Evolutionary conservation across 2,113 vertebrate species (phyloP), one percentile per base, ranked within the genome.

Genomic region (Xyrauchen texanus): DNA sequence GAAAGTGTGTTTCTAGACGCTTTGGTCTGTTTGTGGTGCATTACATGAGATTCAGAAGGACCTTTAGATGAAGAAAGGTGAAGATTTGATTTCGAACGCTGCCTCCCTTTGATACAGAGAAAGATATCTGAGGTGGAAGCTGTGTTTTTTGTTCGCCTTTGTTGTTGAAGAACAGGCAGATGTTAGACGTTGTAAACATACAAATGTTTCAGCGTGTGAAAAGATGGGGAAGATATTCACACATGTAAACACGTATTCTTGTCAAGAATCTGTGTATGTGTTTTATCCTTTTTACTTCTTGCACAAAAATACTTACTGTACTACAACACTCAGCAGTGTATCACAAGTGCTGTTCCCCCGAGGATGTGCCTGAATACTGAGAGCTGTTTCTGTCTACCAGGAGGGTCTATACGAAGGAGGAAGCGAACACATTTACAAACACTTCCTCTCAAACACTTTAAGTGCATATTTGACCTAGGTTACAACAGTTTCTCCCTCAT

Each of bases 401-500:
- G 61, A 76, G 73, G 62, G 49, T 55, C 61, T 65, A 21, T 7
- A 8, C 15, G 11, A 73, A 2, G 9, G 15, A 58, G 15, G 44
- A 44, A 83, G 64, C 8, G 2, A 47, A 74, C 13, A 8, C 44
- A 34, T 77, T 81, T 69, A 78, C 66, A 12, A 53, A 74, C 58
- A 65, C 57, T 57, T 16, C 57, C 72, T 66, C 61, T 66, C 53
- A n/a, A 68, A 61, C 67, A 67, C 57, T 76, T 73, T 81, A 81
- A 81, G 68, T 73, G 74, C 74, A 80, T 76, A 70, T 74, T 83
- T 83, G 81, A 79, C 79, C 52, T 3, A n/a, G 70, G 78, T 77
- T 77, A 68, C 68, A 68, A 63, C 65, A 77, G 69, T 73, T 46
- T 58, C 15, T 68, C 47, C 68, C 80, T 42, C 16, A 55, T 80